Percentiles rank a stretch among this genome's conserved stretches.
phyloP scores from a whole-genome alignment of 2,113 vertebrate genomes.

The Oncorhynchus tshawytscha region DNA sequence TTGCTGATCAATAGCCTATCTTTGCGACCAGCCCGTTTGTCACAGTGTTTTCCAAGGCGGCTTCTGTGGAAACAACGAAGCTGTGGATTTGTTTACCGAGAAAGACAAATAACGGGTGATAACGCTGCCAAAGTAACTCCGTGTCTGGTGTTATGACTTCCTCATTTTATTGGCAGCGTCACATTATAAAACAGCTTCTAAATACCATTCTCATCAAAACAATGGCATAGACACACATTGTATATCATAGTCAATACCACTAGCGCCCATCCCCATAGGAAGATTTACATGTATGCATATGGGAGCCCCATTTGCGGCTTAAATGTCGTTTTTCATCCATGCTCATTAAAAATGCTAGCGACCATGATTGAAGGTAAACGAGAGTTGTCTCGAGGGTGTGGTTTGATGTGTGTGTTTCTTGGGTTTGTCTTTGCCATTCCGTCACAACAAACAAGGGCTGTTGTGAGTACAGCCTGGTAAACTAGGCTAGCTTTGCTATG shows the following conservation, averaged over 20 bases:
- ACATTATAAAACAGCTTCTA: neutral
- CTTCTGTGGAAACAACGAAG: constrained; percentile 43
- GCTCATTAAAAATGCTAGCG: too few relatives aligned
- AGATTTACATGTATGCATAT: neutral
- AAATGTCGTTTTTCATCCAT: too few relatives aligned
- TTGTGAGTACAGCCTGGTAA: too few relatives aligned
- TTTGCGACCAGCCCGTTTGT: constrained; percentile 47
- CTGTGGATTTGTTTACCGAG: constrained; percentile 55
- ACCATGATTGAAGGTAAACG: neutral
- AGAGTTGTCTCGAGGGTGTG: too few relatives aligned
- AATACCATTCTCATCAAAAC: neutral
- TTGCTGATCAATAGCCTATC: constrained; percentile 70
- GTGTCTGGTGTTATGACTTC: too few relatives aligned
- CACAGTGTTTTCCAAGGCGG: constrained; percentile 54
- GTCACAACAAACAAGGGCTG: too few relatives aligned
- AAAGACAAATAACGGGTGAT: constrained; percentile 59
- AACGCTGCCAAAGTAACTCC: constrained; percentile 53
- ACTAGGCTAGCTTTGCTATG: too few relatives aligned
- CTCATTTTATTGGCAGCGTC: neutral
- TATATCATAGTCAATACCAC: neutral
- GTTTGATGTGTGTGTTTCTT: too few relatives aligned
- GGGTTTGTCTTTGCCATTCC: too few relatives aligned
- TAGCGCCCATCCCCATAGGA: neutral
- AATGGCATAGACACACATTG: neutral
- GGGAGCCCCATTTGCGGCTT: too few relatives aligned